Evolutionary conservation across 2,113 vertebrate species (phyloP).

Genomic region (Cettia cetti): DNA sequence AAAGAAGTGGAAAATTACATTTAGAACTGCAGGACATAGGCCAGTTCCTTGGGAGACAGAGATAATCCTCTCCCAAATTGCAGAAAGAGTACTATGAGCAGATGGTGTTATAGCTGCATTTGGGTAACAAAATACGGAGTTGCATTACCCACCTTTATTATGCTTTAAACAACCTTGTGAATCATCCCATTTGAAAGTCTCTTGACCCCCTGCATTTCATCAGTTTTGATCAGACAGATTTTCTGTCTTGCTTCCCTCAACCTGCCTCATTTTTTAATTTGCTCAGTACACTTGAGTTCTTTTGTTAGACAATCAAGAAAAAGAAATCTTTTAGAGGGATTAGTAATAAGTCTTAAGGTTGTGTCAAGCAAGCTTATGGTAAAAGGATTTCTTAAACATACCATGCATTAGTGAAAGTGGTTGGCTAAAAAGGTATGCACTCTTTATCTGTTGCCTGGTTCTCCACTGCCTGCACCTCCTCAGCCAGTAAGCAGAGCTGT

Average conservation of each 20-base stretch:
- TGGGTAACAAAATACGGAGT: neutral
- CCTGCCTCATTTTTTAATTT: neutral
- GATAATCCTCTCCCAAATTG: neutral
- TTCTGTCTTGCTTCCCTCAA: neutral
- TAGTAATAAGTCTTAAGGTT: slow-evolving; percentile 49
- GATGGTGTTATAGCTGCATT: neutral
- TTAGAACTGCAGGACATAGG: neutral
- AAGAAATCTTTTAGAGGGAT: slow-evolving; percentile 16
- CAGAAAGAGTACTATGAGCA: neutral
- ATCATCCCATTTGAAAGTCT: neutral
- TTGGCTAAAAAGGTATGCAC: neutral
- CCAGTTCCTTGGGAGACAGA: neutral
- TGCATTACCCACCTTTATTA: neutral
- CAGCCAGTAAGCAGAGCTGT: neutral
- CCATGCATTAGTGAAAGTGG: slow-evolving; percentile 45
- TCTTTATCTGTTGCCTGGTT: neutral
- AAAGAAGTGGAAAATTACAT: neutral
- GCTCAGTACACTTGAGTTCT: neutral
- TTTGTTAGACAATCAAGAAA: neutral
- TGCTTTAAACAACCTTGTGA: neutral
- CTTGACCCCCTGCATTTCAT: neutral
- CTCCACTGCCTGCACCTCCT: neutral
- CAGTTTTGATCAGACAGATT: neutral
- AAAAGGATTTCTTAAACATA: slow-evolving; percentile 71
- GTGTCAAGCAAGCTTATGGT: slow-evolving; percentile 71